phyloP scores from a whole-genome alignment of 2,888 invertebrate species.

The Fabriciana adippe region DNA sequence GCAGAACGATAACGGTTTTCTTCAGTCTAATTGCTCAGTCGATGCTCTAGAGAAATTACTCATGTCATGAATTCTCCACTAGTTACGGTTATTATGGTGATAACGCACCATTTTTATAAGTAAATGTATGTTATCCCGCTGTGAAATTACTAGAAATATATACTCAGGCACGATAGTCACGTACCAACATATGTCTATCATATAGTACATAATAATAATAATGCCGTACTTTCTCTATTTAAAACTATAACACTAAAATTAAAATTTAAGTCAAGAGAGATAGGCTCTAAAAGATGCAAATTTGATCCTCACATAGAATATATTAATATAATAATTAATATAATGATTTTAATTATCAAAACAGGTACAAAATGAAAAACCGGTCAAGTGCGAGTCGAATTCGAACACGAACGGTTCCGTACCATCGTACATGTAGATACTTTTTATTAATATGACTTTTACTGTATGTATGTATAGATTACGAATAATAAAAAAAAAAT shows the following conservation, averaged over 20 bases:
- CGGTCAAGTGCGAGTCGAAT: no score
- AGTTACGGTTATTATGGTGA: constrained; percentile 28
- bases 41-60: constrained; percentile 52
- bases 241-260: background rate
- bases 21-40: constrained; percentile 62
- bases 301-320: no score
- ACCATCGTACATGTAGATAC: no score
- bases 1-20: constrained; percentile 66
- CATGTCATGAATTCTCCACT: constrained; percentile 31
- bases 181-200: background rate
- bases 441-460: no score
- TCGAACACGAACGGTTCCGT: no score
- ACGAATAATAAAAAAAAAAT: no score
- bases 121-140: constrained; percentile 13
- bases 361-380: no score
- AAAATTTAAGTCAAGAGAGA: background rate
- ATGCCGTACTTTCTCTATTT: constrained; percentile 2
- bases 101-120: constrained; percentile 29
- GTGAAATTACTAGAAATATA: constrained; percentile 11
- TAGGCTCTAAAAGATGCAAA: no score
- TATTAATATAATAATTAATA: no score
- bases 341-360: no score
- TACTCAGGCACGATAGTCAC: constrained; percentile 6
- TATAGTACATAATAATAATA: background rate
- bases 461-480: no score